These are phyloP conservation scores for Xylota sylvarum DNA, from an alignment of 2,888 invertebrate genomes.

Conservation along the genomic window DNA sequence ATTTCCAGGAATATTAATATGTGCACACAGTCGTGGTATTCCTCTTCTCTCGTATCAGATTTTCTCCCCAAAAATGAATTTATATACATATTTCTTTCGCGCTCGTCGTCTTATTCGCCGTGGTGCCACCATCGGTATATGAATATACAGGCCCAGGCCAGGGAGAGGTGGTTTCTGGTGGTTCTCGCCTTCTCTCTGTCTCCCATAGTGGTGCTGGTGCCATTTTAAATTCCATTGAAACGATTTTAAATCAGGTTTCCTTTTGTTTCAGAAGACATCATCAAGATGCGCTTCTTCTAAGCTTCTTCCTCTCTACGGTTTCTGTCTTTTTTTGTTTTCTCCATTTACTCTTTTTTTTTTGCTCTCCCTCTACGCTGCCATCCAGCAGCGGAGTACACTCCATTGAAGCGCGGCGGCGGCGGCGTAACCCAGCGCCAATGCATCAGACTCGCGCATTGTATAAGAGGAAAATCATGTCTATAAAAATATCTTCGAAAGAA, in stretches of 20 bases:
- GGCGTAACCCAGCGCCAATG: conserved; percentile 56
- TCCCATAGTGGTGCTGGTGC: conserved; percentile 60
- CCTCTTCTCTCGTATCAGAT: conserved; percentile 34
- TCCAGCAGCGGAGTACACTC: conserved; percentile 49
- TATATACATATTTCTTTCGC: conserved; percentile 30
- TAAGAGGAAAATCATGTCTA: conserved; percentile 77
- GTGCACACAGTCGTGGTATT: conserved; percentile 14
- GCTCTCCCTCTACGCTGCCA: conserved; percentile 63
- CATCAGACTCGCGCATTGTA: conserved; percentile 63
- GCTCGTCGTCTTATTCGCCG: conserved; percentile 30
- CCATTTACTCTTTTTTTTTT: conserved; percentile 23
- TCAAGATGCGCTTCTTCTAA: conserved; percentile 77
- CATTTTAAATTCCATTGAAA: conserved; percentile 79
- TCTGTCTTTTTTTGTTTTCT: conserved; percentile 27
- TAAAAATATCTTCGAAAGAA: conserved; percentile 77
- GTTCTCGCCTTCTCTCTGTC: conserved; percentile 60
- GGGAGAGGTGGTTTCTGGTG: conserved; percentile 33
- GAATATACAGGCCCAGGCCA: conserved; percentile 27
- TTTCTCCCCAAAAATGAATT: conserved; percentile 42
- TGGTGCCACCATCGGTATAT: conserved; percentile 43
- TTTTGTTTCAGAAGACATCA: conserved; percentile 76
- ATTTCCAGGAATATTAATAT: conserved; percentile 58
- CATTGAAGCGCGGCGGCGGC: conserved; percentile 65
- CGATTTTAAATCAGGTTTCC: conserved; percentile 78
- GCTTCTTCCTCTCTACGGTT: conserved; percentile 65